Evolutionary conservation across 2,797 vertebrate genomes (phyloP), one percentile per base, ranked within the genome.

Genomic region (Bryconaethiops microstoma): DNA sequence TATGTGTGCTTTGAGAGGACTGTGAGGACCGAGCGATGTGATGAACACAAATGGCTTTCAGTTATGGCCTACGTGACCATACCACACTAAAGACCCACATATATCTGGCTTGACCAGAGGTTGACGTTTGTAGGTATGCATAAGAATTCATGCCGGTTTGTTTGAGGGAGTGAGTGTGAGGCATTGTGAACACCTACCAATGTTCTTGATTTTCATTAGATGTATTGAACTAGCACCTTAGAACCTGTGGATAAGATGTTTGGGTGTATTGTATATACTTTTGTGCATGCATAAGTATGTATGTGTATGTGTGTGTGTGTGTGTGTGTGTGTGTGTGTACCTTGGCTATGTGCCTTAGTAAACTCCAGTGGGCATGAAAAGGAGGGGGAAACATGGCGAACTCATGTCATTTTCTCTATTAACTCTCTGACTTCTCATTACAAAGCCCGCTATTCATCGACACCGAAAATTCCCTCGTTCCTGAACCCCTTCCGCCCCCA

Each of bases 361-460:
- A 93, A 94, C 92, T 82, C 84, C 77, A 86, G 63, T 63, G 85
- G 84, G 74, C 75, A 75, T 77, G 69, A 80, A 72, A 40, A 54
- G 69, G 72, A 85, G 78, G 69, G 69, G 65, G 87, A 86, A 78
- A 85, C 81, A 87, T 78, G 85, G 88, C 73, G 87, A 90, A 89
- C 86, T 90, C 87, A 89, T 90, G 88, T 92, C 88, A 90, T 91
- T 93, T 93, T 93, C 90, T 93, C 89, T 88, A 89, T 88, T 91
- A 92, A 91, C 86, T 89, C 88, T 91, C 83, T 84, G 83, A 87
- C 89, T 87, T 76, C 29, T 80, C 25, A 86, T 83, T 68, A 95
- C 93, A 95, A 94, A 93, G 92, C 80, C 83, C 69, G 76, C 91
- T 87, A 95, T 95, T 95, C 94, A 95, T 92, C 83, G 65, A 40